These are phyloP conservation scores for Lampropteryx suffumata DNA, from an alignment of 2,888 invertebrate genomes.

Conservation along the genomic window DNA sequence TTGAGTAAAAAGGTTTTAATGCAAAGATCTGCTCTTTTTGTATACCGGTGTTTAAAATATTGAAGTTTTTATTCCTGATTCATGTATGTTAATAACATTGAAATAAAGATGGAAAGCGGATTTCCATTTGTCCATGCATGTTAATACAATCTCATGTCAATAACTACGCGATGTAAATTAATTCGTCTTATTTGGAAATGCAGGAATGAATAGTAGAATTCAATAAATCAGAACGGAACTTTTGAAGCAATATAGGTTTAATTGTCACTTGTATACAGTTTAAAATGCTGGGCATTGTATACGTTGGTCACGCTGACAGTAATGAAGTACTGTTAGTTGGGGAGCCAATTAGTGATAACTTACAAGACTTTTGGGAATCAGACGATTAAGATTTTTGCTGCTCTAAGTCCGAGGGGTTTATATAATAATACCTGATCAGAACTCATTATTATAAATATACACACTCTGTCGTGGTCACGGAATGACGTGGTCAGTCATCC, in stretches of 20 bases:
- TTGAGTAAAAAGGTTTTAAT: too few relatives aligned
- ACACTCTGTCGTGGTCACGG: too few relatives aligned
- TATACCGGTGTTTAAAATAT: too few relatives aligned
- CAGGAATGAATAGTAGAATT: slow-evolving; percentile 19
- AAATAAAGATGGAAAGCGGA: slow-evolving; percentile 48
- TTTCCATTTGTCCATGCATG: slow-evolving; percentile 48
- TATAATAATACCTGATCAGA: too few relatives aligned
- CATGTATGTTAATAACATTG: slow-evolving; percentile 13
- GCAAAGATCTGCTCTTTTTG: too few relatives aligned
- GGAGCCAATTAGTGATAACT: neutral
- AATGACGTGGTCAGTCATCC: too few relatives aligned
- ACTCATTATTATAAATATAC: too few relatives aligned
- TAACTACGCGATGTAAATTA: slow-evolving; percentile 22
- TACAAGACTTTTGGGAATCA: too few relatives aligned
- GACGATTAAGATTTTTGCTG: too few relatives aligned
- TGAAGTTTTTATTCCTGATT: too few relatives aligned
- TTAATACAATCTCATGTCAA: slow-evolving; percentile 35
- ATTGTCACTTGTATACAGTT: slow-evolving; percentile 11
- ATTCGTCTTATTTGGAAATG: slow-evolving; percentile 25
- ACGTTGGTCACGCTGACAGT: neutral
- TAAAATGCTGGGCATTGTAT: slow-evolving; percentile 4
- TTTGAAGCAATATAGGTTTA: slow-evolving; percentile 5
- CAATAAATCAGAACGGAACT: slow-evolving; percentile 8
- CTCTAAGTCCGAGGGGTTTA: too few relatives aligned
- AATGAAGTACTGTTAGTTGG: slow-evolving; percentile 5